Evolutionary conservation across 2,888 invertebrate species (phyloP), one percentile per base, ranked within the genome.

Genomic region (Antheraea yamamai): DNA sequence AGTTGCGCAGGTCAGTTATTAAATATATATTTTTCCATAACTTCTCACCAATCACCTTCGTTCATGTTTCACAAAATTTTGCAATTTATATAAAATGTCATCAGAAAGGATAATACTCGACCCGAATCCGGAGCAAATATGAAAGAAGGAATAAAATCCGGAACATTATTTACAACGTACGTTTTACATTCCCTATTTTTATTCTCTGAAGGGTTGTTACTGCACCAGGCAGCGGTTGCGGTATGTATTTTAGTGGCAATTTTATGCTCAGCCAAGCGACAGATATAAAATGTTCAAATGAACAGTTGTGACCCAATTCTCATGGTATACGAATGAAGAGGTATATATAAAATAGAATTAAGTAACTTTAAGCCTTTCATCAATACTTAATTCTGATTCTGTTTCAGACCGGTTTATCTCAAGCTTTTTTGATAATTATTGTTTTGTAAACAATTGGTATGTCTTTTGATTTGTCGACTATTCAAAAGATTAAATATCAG

Each of bases 191-290:
- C 73, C 58, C 73, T 26, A 26, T 39, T 73, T 73, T 73, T 73
- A 73, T 73, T 61, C 39, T 73, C 55, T 39, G 55, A 73, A 39
- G 70, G 73, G 73, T 73, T 58, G 73, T 73, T 58, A 58, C 73
- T 70, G 70, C 70, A 70, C 39, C 70, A 66, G 61, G 61, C 39
- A 18, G 73, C 73, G 73, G 73, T 73, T 58, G 30, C 39, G 16
- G 70, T 70, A 70, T 39, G 70, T 70, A 70, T 61, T 73, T 73
- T 73, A 73, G 61, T 73, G 64, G 70, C 70, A 70, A 70, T 70
- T 70, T 70, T 70, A 70, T 39, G 70, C 70, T 70, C 70, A 70
- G 39, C 70, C 39, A 70, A 70, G 70, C 70, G 70, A 70, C 70
- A 70, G 39, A 70, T 70, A 70, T 70, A 70, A 70, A 70, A 70